Percentiles rank a stretch among this genome's conserved stretches.
These are phyloP conservation scores for Hippocampus barbouri DNA, from an alignment of 2,113 vertebrate species.

Conservation along the genomic window DNA sequence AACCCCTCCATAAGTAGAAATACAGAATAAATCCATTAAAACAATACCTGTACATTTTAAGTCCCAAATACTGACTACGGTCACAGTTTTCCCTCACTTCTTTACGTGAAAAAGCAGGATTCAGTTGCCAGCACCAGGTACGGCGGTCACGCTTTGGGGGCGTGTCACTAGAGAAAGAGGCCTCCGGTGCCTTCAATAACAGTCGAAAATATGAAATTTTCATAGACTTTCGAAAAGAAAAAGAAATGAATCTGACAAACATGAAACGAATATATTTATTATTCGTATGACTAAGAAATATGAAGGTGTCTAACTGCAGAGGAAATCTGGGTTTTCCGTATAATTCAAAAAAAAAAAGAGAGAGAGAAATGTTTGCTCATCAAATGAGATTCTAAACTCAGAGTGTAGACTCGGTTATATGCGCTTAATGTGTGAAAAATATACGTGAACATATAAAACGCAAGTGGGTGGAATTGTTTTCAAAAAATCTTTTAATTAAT, in stretches of 20 bases:
- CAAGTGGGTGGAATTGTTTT: background rate
- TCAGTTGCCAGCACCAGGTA: constrained; percentile 2
- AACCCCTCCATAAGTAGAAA: background rate
- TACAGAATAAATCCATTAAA: background rate
- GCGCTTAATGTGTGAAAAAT: background rate
- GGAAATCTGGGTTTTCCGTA: background rate
- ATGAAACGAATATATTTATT: background rate
- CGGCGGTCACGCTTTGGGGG: background rate
- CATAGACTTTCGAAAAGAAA: background rate
- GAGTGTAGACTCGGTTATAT: background rate
- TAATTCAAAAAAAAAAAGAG: background rate
- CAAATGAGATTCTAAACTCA: background rate
- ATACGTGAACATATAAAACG: background rate
- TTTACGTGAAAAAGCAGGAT: background rate
- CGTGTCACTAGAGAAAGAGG: constrained; percentile 42
- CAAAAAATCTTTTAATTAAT: background rate
- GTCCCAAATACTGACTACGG: background rate
- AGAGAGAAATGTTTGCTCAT: background rate
- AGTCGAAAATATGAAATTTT: constrained; percentile 29
- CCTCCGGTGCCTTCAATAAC: constrained; percentile 44
- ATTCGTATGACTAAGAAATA: background rate
- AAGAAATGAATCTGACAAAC: background rate
- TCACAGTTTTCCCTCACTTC: background rate
- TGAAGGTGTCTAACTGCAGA: background rate
- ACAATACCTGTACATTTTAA: constrained; percentile 8